Conservation (phyloP, 2,113 vertebrate species). For the Xyliphius kryptos region DNA sequence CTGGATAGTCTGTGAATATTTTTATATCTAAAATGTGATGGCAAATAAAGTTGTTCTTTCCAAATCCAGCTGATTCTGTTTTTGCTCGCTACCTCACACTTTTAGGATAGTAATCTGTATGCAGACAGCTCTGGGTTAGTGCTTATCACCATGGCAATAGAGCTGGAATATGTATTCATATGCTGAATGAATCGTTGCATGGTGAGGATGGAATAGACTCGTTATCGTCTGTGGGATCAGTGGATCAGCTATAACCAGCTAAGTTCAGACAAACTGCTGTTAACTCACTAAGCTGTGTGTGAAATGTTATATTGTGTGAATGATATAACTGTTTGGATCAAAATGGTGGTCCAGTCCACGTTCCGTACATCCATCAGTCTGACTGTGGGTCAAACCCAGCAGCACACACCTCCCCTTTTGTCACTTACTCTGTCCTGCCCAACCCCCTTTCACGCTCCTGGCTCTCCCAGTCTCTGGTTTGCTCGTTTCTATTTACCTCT, state of each 20-base stretch:
- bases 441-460: conserved; percentile 22
- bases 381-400: conserved; percentile 32
- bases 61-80: neutral
- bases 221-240: conserved; percentile 6
- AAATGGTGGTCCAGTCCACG: conserved; percentile 14
- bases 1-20: too few species aligned
- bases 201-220: conserved; percentile 12
- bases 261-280: conserved; percentile 31
- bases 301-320: neutral
- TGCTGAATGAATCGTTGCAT: conserved; percentile 3
- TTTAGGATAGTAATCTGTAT: conserved; percentile 32
- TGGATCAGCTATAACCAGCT: conserved; percentile 16
- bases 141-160: conserved; percentile 47
- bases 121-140: conserved; percentile 36
- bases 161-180: conserved; percentile 31
- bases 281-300: conserved; percentile 8
- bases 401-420: conserved; percentile 18
- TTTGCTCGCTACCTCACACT: conserved; percentile 17
- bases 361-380: conserved; percentile 18
- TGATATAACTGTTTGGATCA: conserved; percentile 6
- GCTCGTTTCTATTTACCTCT: conserved; percentile 55
- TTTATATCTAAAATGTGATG: neutral
- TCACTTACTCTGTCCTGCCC: conserved; percentile 21
- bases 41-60: conserved; percentile 5
- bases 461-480: conserved; percentile 38